Conservation (phyloP, 2,113 vertebrate genomes). For the Lagopus leucura region DNA sequence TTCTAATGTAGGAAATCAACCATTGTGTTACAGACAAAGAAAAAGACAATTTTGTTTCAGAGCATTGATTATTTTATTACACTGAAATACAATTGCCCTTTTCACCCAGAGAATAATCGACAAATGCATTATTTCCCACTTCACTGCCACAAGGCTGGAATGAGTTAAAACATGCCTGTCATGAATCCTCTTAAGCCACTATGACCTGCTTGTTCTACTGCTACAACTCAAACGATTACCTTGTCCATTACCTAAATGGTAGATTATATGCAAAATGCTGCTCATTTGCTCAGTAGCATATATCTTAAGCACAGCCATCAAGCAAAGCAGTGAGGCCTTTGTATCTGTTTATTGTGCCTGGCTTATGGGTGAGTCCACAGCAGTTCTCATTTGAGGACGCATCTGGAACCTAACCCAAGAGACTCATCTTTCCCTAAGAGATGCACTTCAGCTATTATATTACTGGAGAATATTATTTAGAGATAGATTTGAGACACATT, state of each 20-base stretch:
- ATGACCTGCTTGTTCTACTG: background rate
- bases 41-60: background rate
- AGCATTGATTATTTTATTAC: conserved; percentile 32
- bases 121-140: conserved; percentile 34
- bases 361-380: background rate
- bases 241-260: background rate
- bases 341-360: background rate
- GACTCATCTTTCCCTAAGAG: background rate
- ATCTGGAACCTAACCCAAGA: background rate
- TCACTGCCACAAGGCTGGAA: background rate
- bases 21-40: background rate
- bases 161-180: background rate
- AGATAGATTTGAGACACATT: accelerated
- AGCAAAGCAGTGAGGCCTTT: background rate
- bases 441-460: background rate
- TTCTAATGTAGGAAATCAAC: background rate
- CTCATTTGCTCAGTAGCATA: background rate
- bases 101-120: conserved; percentile 32
- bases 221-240: background rate
- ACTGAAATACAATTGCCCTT: conserved; percentile 30
- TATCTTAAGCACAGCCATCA: background rate
- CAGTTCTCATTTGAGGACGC: background rate
- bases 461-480: background rate
- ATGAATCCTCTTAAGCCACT: background rate
- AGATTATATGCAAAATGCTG: background rate